Percentiles rank a stretch among this genome's conserved stretches.
phyloP scores from a whole-genome alignment of 2,113 vertebrate genomes.

The Junco hyemalis region DNA sequence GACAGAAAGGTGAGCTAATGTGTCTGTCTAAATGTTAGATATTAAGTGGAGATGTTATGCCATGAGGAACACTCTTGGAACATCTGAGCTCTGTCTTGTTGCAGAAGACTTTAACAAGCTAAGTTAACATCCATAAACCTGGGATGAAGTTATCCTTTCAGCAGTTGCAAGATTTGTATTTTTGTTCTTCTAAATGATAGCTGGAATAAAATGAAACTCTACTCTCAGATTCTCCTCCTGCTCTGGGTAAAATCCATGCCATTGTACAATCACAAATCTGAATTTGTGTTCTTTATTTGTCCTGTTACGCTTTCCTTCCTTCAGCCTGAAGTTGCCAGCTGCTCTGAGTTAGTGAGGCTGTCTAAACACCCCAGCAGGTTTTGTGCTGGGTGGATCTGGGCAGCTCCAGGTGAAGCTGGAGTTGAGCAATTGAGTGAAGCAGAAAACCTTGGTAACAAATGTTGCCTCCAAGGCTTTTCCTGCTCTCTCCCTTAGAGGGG shows the following conservation, averaged over 20 bases:
- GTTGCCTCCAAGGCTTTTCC: neutral
- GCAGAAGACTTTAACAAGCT: neutral
- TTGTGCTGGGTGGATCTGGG: neutral
- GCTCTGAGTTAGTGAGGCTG: neutral
- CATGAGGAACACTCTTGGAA: neutral
- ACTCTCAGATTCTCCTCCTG: neutral
- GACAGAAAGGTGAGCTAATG: neutral
- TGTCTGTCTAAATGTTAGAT: neutral
- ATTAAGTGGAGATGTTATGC: neutral
- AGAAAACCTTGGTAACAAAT: neutral
- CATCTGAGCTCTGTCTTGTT: neutral
- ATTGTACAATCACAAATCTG: neutral
- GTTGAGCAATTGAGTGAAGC: neutral
- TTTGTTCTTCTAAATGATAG: neutral
- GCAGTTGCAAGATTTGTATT: neutral
- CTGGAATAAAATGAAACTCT: neutral
- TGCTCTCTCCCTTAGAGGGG: rapidly evolving
- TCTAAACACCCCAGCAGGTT: rapidly evolving
- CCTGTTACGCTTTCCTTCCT: neutral
- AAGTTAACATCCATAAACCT: neutral
- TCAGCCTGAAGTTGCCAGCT: too few species aligned
- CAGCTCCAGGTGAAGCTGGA: rapidly evolving
- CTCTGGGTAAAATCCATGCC: neutral
- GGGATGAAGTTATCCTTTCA: neutral
- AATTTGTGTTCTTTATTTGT: neutral